Evolutionary conservation across 2,888 invertebrate species (phyloP).

Genomic region (Clunio marinus): DNA sequence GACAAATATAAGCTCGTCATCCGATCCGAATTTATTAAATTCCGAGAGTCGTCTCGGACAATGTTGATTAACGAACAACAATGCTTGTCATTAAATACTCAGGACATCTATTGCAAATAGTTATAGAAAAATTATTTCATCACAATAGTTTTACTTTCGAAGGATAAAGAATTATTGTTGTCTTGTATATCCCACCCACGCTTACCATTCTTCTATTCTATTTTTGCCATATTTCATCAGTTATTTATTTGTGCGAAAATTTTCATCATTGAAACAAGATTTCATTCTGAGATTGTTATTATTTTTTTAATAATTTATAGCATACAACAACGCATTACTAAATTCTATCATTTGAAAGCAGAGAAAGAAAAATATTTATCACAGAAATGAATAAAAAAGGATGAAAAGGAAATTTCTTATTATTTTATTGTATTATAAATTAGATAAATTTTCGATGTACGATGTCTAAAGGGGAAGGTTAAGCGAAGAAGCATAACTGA

Average conservation of each 20-base stretch:
- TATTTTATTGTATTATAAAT: conserved; percentile 9
- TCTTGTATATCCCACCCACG: too few species aligned
- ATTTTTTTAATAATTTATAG: conserved; percentile 2
- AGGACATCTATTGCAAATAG: not conserved
- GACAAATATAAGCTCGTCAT: not conserved
- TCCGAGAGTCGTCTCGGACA: conserved; percentile 19
- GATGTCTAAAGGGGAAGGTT: not conserved
- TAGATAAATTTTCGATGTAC: not conserved
- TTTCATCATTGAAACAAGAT: not conserved
- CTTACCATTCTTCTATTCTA: too few species aligned
- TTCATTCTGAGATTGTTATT: not conserved
- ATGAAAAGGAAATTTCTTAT: conserved; percentile 15
- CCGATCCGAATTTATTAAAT: conserved; percentile 28
- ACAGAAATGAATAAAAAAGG: not conserved
- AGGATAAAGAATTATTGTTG: not conserved
- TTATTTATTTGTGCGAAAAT: conserved; percentile 10
- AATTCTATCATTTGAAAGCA: not conserved
- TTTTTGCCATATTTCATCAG: not conserved
- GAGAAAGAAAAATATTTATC: conserved; percentile 17
- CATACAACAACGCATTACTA: not conserved
- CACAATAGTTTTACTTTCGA: not conserved
- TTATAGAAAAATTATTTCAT: too few species aligned
- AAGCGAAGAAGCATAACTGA: not conserved
- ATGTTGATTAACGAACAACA: conserved; percentile 19
- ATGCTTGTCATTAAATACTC: conserved; percentile 27